These are phyloP conservation scores for Festucalex cinctus DNA, from an alignment of 2,113 vertebrate species.

Conservation along the genomic window DNA sequence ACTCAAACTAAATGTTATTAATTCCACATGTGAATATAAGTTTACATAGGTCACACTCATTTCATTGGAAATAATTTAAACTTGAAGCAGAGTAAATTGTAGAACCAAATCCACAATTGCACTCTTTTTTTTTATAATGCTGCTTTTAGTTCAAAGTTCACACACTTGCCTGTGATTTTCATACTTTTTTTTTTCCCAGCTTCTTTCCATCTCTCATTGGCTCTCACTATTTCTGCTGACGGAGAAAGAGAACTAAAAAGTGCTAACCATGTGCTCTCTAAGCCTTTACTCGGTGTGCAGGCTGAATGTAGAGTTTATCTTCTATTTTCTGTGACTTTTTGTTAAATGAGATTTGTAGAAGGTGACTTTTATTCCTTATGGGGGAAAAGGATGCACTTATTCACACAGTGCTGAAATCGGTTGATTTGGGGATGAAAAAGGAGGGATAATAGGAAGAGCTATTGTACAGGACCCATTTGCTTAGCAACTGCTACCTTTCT, in stretches of 20 bases:
- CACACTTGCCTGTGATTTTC: conserved; percentile 30
- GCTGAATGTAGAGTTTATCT: conserved; percentile 67
- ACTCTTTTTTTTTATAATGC: conserved; percentile 46
- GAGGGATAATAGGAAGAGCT: conserved; percentile 44
- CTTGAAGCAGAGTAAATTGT: conserved; percentile 15
- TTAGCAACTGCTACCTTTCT: conserved; percentile 68
- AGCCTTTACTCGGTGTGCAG: conserved; percentile 65
- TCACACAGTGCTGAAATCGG: conserved; percentile 49
- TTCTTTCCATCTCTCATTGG: conserved; percentile 10
- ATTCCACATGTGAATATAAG: not conserved
- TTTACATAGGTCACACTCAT: not conserved
- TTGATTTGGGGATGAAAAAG: conserved; percentile 41
- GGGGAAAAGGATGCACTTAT: conserved; percentile 60
- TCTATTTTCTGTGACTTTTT: conserved; percentile 74
- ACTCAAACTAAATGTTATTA: not conserved
- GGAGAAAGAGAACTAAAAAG: conserved; percentile 59
- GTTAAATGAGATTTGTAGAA: conserved; percentile 75
- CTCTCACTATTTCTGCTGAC: conserved; percentile 59
- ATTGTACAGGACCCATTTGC: conserved; percentile 61
- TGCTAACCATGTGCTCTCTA: conserved; percentile 58
- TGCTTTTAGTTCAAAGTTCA: conserved; percentile 34
- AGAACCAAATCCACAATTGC: conserved; percentile 25
- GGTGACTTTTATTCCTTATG: conserved; percentile 73
- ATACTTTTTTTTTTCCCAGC: not conserved
- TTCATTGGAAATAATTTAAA: not conserved